These are phyloP conservation scores for Podarcis lilfordi DNA, from an alignment of 2,797 vertebrate species.

Conservation along the genomic window DNA sequence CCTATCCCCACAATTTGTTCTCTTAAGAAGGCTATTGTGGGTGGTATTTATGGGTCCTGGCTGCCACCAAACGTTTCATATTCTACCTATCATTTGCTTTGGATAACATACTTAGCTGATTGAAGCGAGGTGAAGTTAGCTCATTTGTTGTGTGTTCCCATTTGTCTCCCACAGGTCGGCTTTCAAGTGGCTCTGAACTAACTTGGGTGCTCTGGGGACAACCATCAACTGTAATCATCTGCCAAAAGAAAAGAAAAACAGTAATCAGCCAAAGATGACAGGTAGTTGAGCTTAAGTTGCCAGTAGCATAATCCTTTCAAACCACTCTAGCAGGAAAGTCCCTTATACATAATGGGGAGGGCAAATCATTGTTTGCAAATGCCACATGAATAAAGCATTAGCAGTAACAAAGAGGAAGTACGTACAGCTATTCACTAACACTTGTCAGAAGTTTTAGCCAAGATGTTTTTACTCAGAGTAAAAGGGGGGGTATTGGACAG, in stretches of 20 bases:
- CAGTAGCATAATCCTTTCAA: neutral
- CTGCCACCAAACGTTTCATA: neutral
- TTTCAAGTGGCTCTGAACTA: slow-evolving; percentile 73
- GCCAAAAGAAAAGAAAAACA: slow-evolving; percentile 31
- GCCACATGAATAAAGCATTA: neutral
- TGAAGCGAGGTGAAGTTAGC: slow-evolving; percentile 86
- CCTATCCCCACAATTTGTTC: neutral
- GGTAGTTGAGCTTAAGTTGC: neutral
- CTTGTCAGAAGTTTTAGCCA: neutral
- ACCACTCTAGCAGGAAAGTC: neutral
- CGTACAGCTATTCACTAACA: neutral
- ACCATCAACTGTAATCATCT: slow-evolving; percentile 77
- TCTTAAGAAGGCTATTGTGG: neutral
- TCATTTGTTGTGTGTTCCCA: slow-evolving; percentile 76
- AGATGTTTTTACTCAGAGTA: neutral
- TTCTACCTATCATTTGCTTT: neutral
- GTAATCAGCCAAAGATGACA: neutral
- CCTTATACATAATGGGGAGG: neutral
- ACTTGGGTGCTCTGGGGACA: slow-evolving; percentile 75
- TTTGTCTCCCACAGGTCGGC: slow-evolving; percentile 64
- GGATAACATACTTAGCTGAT: slow-evolving; percentile 86
- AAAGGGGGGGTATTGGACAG: neutral
- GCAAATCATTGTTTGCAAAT: neutral
- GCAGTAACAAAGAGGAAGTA: neutral
- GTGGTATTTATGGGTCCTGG: neutral